Evolutionary conservation across 2,888 invertebrate species (phyloP).

Genomic region (Pachliopta kotzebuea): DNA sequence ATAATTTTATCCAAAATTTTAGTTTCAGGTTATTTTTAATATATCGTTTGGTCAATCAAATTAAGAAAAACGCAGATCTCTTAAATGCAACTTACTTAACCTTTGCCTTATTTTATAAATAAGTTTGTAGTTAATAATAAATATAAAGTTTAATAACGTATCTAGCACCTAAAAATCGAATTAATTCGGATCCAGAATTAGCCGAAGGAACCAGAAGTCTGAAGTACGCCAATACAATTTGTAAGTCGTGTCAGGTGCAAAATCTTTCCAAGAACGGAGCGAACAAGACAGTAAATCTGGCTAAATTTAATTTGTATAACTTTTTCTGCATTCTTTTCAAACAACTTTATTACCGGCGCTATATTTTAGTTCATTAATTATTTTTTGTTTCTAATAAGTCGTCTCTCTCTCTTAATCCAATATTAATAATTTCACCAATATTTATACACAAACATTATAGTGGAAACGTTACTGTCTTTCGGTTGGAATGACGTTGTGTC

Average conservation of each 20-base stretch:
- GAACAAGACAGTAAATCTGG: slow-evolving; percentile 60
- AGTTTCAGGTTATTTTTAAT: too few relatives aligned
- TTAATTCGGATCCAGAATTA: slow-evolving; percentile 46
- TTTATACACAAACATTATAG: too few relatives aligned
- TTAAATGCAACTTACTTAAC: too few relatives aligned
- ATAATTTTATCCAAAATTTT: too few relatives aligned
- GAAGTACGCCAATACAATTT: slow-evolving; percentile 59
- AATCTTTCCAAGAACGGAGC: slow-evolving; percentile 54
- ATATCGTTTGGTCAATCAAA: too few relatives aligned
- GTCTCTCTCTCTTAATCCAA: not conserved
- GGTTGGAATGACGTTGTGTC: too few relatives aligned
- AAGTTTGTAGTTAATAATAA: too few relatives aligned
- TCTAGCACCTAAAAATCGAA: too few relatives aligned
- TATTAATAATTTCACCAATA: not conserved
- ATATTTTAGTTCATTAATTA: slow-evolving; percentile 39
- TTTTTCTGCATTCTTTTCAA: slow-evolving; percentile 42
- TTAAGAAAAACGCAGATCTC: too few relatives aligned
- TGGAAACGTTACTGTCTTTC: too few relatives aligned
- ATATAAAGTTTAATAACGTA: too few relatives aligned
- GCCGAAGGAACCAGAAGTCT: slow-evolving; percentile 38
- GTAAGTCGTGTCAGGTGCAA: slow-evolving; percentile 72
- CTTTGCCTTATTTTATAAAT: too few relatives aligned
- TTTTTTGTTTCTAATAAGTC: slow-evolving; percentile 25
- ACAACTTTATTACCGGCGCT: slow-evolving; percentile 49
- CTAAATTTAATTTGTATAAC: slow-evolving; percentile 63